Base-by-base conservation (phyloP, 2,888 invertebrate genomes). In the Athalia cordata region DNA sequence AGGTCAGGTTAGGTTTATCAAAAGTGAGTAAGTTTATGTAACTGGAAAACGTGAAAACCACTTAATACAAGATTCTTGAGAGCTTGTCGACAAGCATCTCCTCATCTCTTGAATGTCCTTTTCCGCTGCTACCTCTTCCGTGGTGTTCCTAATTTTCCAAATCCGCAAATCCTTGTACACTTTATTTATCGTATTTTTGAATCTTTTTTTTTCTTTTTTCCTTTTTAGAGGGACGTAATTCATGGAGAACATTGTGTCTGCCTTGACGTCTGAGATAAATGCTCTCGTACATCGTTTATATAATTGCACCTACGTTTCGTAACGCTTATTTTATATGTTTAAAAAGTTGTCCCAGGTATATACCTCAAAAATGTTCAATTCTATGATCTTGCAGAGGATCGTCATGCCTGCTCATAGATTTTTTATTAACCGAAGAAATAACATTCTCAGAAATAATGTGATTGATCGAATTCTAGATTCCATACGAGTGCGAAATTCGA, bases 11-110 rank as follows among this genome's bases (percentile, higher is more conserved):
- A 29, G 29, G 29, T 29, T 29, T 2, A 29, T 29, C 29, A 29
- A 2, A 29, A 29, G 29, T 29, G 2, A 29, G 29, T 29, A 29
- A 29, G 29, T 29, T 47, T 45, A 8, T 55, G 59, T 47, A 72
- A 59, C 57, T 47, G 57, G 45, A 47, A 59, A 59, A 59, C 72
- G 57, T 59, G 59, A 45, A 72, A 72, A 72, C 59, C 59, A 72
- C 47, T 59, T 72, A 43, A 59, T 59, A 59, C 59, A 45, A 59
- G 45, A 59, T 59, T 72, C 72, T 47, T 47, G 45, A 57, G 72
- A 72, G 72, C 9, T 59, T 45, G 47, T 59, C 59, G 72, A 72
- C 72, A 57, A 57, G 72, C 72, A 57, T 72, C 47, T 72, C 59
- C 3, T 45, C 72, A 62, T 13, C 72, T 47, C 59, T 59, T 59